Conservation (phyloP, 2,113 vertebrate species). For the Cyanoderma ruficeps region DNA sequence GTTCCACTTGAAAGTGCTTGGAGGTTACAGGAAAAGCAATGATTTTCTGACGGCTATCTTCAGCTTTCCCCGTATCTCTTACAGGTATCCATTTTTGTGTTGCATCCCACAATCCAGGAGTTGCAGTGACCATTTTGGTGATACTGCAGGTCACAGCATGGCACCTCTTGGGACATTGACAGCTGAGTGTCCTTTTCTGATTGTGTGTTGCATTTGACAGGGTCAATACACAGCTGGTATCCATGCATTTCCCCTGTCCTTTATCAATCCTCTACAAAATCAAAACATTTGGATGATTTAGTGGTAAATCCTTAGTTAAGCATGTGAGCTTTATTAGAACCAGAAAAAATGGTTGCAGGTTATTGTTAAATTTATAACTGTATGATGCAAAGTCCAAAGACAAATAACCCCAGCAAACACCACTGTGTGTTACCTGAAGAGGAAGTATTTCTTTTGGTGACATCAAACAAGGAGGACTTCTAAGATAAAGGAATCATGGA, state of each 20-base stretch:
- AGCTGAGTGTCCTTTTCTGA: not conserved
- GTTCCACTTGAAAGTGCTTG: not conserved
- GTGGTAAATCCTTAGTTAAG: not conserved
- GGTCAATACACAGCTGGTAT: no score
- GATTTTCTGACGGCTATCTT: not conserved
- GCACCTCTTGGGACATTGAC: not conserved
- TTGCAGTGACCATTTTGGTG: not conserved
- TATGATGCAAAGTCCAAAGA: not conserved
- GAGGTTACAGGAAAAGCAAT: not conserved
- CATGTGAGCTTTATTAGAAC: not conserved
- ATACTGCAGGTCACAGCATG: not conserved
- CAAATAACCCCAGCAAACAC: not conserved
- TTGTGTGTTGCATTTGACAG: not conserved
- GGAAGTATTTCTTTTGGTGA: not conserved
- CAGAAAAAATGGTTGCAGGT: not conserved
- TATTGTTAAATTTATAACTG: not conserved
- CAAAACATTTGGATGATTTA: not conserved
- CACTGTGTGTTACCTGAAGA: not conserved
- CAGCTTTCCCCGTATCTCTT: not conserved
- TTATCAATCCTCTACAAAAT: not conserved
- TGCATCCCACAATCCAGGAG: not conserved
- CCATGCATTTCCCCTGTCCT: not conserved
- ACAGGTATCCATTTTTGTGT: not conserved
- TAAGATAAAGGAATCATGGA: not conserved
- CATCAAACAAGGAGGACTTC: fast-evolving